Evolutionary conservation across 2,888 invertebrate genomes (phyloP).

Genomic region (Tetranychus truncatus): DNA sequence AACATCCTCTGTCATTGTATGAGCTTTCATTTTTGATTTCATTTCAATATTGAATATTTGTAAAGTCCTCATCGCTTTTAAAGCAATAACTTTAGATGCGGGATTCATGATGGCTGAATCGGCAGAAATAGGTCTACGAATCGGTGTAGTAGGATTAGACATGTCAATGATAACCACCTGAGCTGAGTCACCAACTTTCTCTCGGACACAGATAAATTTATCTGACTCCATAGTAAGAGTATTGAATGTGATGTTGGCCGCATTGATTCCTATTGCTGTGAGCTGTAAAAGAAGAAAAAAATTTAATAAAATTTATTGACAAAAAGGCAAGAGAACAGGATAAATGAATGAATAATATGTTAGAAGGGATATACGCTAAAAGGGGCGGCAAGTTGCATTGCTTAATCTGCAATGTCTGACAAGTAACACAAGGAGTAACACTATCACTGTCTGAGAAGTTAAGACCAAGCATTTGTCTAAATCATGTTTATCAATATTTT

Average conservation of each 20-base stretch:
- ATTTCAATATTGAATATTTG: constrained; percentile 99
- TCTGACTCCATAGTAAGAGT: constrained; percentile 99
- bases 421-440: no score
- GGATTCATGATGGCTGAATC: constrained; percentile 99
- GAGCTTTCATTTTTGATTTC: constrained; percentile 97
- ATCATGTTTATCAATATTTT: no score
- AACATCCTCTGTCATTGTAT: constrained; percentile 86
- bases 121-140: constrained; percentile 85
- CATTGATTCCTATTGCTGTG: constrained; percentile 90
- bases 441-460: no score
- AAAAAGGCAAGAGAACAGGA: no score
- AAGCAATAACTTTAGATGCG: constrained; percentile 50
- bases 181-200: constrained; percentile 84
- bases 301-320: constrained; percentile 2
- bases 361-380: not conserved
- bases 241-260: constrained; percentile 88
- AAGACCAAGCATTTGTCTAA: no score
- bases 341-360: not conserved
- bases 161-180: constrained; percentile 98
- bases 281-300: constrained; percentile 47
- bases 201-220: constrained; percentile 95
- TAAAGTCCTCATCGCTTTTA: constrained; percentile 75
- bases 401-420: no score
- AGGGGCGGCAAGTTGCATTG: no score
- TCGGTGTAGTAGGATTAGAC: constrained; percentile 83